Conservation (phyloP, 2,797 vertebrate species). For the Mormyrops attenuatus region DNA sequence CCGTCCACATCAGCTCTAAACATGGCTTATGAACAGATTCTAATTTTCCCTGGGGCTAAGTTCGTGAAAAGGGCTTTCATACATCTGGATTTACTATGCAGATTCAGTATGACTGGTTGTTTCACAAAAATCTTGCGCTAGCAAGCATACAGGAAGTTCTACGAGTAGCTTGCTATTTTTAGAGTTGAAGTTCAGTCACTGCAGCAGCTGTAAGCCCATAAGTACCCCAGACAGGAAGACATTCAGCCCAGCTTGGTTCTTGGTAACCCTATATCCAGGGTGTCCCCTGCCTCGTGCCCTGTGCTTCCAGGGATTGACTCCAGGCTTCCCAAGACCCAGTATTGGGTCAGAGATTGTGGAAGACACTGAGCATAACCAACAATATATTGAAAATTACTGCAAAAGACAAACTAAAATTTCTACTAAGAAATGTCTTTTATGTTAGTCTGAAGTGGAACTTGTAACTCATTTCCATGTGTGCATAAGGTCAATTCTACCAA, state of each 20-base stretch:
- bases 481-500: background rate
- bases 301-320: background rate
- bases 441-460: background rate
- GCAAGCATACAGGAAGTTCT: background rate
- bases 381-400: background rate
- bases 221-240: background rate
- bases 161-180: background rate
- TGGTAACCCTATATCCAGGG: background rate
- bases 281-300: background rate
- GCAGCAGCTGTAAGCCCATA: background rate
- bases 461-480: background rate
- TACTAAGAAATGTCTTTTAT: background rate
- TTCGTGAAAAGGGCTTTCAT: slow-evolving; percentile 4
- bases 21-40: background rate
- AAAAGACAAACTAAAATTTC: background rate
- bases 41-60: background rate
- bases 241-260: background rate
- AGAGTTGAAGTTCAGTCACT: background rate
- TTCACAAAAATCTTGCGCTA: background rate
- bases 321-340: background rate
- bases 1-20: background rate
- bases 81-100: slow-evolving; percentile 1
- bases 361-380: background rate
- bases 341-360: background rate
- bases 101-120: background rate